phyloP scores from a whole-genome alignment of 2,797 vertebrate genomes.

The Emys orbicularis region DNA sequence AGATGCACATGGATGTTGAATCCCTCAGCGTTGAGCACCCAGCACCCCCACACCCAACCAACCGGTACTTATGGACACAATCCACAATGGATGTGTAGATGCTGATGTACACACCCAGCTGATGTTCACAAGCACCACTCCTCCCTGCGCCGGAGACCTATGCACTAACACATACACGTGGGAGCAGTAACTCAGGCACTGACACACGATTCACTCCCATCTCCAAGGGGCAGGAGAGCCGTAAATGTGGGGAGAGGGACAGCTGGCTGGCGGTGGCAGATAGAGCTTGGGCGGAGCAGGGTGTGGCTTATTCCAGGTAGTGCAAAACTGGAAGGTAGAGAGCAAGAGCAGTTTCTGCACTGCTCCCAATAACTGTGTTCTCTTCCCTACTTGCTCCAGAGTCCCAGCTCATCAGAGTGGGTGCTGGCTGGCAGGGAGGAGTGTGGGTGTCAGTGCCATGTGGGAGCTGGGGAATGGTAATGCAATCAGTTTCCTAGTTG shows the following conservation, averaged over 20 bases:
- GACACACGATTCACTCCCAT: not conserved
- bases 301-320: not conserved
- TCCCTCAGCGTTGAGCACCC: not conserved
- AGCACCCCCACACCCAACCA: not conserved
- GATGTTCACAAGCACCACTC: not conserved
- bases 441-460: not conserved
- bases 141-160: not conserved
- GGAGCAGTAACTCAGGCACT: not conserved
- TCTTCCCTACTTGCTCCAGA: not conserved
- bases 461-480: slow-evolving; percentile 5
- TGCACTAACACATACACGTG: not conserved
- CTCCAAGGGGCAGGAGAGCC: not conserved
- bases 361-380: not conserved
- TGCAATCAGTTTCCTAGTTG: not conserved
- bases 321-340: not conserved
- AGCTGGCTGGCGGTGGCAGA: not conserved
- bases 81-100: not conserved
- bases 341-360: not conserved
- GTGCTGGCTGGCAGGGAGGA: not conserved
- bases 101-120: not conserved
- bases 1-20: fast-evolving
- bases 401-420: not conserved
- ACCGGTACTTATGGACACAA: not conserved
- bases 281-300: not conserved
- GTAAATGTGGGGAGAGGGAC: not conserved